A percentile compares a stretch with the other conserved stretches of the same genome.
These are phyloP conservation scores for Pocota personata DNA, from an alignment of 2,888 invertebrate species.

Conservation along the genomic window DNA sequence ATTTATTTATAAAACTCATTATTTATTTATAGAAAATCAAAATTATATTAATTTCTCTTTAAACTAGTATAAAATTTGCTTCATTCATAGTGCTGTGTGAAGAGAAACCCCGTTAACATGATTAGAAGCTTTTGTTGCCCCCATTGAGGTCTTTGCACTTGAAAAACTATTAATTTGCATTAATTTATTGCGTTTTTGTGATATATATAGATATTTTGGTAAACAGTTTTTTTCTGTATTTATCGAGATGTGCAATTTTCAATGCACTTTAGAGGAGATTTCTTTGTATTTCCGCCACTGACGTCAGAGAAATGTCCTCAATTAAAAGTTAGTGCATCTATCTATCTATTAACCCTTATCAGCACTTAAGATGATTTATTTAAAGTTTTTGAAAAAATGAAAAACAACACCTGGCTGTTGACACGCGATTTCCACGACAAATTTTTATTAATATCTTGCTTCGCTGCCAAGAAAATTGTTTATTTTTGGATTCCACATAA, in stretches of 20 bases:
- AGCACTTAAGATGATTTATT: not conserved
- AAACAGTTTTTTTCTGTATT: not conserved
- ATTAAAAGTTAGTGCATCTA: not conserved
- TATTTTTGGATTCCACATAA: slow-evolving; percentile 38
- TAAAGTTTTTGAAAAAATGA: not conserved
- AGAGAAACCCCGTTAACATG: not conserved
- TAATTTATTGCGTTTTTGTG: not conserved
- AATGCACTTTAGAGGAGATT: not conserved
- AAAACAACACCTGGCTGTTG: slow-evolving; percentile 13
- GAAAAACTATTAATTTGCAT: not conserved
- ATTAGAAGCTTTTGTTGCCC: not conserved
- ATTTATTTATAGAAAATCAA: not conserved
- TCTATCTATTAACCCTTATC: slow-evolving; percentile 9
- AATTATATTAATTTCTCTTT: not conserved
- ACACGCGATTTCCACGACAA: not conserved
- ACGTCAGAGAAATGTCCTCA: not conserved
- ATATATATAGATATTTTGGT: not conserved
- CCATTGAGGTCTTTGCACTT: not conserved
- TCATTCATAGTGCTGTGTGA: not conserved
- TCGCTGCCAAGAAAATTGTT: slow-evolving; percentile 44
- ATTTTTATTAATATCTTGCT: slow-evolving; percentile 11
- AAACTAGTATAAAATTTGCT: not conserved
- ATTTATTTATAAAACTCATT: not conserved
- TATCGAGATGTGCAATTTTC: not conserved
- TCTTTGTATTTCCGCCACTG: not conserved